Evolutionary conservation across 2,113 vertebrate species (phyloP).

Genomic region (Coreoperca whiteheadi): DNA sequence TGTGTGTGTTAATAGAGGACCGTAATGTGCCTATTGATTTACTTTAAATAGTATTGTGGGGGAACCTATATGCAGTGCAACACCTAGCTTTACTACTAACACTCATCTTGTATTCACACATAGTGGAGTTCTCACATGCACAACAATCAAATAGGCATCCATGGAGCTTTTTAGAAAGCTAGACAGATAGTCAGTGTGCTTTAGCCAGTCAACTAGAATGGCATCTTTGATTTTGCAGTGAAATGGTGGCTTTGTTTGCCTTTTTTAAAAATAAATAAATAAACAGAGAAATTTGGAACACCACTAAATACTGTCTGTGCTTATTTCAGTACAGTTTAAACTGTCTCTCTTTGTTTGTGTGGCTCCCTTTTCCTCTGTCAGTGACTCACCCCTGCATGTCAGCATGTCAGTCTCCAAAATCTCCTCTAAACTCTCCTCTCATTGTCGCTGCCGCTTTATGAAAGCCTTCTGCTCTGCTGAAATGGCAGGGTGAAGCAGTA

Average conservation of each 20-base stretch:
- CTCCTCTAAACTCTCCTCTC: slow-evolving; percentile 54
- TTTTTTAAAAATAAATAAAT: background rate
- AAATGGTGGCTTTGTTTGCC: background rate
- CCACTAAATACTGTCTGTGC: slow-evolving; percentile 5
- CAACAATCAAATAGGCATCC: background rate
- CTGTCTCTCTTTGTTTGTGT: background rate
- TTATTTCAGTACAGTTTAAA: slow-evolving; percentile 6
- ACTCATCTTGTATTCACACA: slow-evolving; percentile 23
- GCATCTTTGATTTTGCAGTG: slow-evolving; percentile 11
- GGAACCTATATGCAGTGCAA: slow-evolving; percentile 33
- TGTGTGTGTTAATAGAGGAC: slow-evolving; percentile 40
- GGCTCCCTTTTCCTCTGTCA: slow-evolving; percentile 24
- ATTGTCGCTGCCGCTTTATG: slow-evolving; percentile 55
- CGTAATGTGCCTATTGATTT: slow-evolving; percentile 73
- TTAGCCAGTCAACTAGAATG: background rate
- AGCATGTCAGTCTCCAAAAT: slow-evolving; percentile 45
- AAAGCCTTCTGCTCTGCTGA: slow-evolving; percentile 51
- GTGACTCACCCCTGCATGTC: slow-evolving; percentile 43
- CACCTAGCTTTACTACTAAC: slow-evolving; percentile 12
- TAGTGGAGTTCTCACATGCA: background rate
- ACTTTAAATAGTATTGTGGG: slow-evolving; percentile 44
- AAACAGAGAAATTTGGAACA: background rate
- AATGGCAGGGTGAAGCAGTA: slow-evolving; percentile 48
- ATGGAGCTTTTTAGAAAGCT: background rate
- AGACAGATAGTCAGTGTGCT: background rate